Conservation (phyloP, 1,140 invertebrate species). For the Nilaparvata lugens region DNA sequence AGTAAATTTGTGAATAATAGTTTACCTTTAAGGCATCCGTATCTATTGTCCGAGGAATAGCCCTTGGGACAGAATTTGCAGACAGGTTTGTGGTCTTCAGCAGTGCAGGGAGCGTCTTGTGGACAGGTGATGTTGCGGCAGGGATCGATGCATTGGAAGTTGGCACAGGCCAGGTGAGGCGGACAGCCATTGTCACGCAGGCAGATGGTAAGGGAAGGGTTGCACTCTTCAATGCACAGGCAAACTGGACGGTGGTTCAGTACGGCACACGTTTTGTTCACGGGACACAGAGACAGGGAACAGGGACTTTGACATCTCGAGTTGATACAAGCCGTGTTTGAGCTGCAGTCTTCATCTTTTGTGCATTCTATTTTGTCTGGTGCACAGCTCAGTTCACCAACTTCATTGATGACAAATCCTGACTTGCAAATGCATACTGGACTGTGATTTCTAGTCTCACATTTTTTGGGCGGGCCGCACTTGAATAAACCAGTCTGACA, state of each 20-base stretch:
- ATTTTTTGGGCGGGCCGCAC: conserved; percentile 73
- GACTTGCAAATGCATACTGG: conserved; percentile 81
- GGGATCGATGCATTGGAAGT: conserved; percentile 83
- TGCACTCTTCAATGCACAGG: conserved; percentile 77
- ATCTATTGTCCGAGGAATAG: conserved; percentile 77
- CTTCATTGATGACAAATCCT: conserved; percentile 76
- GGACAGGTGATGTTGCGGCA: conserved; percentile 71
- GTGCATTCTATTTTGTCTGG: conserved; percentile 68
- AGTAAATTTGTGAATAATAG: conserved; percentile 6
- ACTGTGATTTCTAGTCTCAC: conserved; percentile 74
- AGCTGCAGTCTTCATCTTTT: conserved; percentile 71
- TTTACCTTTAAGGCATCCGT: conserved; percentile 93
- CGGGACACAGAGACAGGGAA: conserved; percentile 53
- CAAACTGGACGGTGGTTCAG: conserved; percentile 76
- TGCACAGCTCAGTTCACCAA: conserved; percentile 72
- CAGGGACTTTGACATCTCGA: conserved; percentile 80
- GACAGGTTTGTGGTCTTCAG: conserved; percentile 84
- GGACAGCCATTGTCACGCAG: conserved; percentile 81
- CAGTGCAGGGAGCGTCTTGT: conserved; percentile 73
- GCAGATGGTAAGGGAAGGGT: conserved; percentile 76
- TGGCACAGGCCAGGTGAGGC: conserved; percentile 69
- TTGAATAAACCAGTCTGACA: conserved; percentile 48
- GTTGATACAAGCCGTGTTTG: conserved; percentile 71
- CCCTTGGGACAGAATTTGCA: conserved; percentile 90
- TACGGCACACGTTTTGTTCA: conserved; percentile 74